Conservation (phyloP, 2,797 vertebrate species). For the Microchirus variegatus region DNA sequence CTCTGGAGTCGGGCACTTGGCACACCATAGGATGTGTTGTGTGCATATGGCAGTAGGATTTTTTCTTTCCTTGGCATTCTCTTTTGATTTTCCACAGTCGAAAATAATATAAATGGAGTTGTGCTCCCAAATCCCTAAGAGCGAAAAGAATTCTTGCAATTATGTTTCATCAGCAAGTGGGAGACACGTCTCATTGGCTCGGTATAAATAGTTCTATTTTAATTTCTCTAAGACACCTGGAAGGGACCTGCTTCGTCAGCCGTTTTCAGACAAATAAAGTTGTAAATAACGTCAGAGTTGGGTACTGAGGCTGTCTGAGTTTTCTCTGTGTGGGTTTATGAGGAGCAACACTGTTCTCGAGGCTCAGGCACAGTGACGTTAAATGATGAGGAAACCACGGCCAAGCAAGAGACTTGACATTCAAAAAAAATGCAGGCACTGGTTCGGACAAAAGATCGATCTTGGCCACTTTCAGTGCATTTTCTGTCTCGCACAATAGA, state of each 20-base stretch:
- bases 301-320: neutral
- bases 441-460: slow-evolving; percentile 1
- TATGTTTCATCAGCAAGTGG: slow-evolving; percentile 63
- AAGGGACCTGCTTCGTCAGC: slow-evolving; percentile 57
- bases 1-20: slow-evolving; percentile 40
- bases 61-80: slow-evolving; percentile 33
- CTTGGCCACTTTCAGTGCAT: slow-evolving; percentile 10
- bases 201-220: slow-evolving; percentile 36
- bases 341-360: slow-evolving; percentile 9
- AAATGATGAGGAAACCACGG: slow-evolving; percentile 33
- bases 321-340: neutral
- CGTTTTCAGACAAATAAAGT: slow-evolving; percentile 12
- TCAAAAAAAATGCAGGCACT: neutral
- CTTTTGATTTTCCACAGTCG: slow-evolving; percentile 34
- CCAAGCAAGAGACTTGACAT: neutral
- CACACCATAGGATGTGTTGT: slow-evolving; percentile 37
- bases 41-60: slow-evolving; percentile 60
- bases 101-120: slow-evolving; percentile 24
- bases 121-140: slow-evolving; percentile 27
- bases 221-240: slow-evolving; percentile 58
- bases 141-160: slow-evolving; percentile 52
- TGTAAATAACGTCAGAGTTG: neutral
- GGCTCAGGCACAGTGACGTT: slow-evolving; percentile 29
- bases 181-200: slow-evolving; percentile 28
- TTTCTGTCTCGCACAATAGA: slow-evolving; percentile 26